Evolutionary conservation across 2,888 invertebrate genomes (phyloP).

Genomic region (Eristalinus aeneus): DNA sequence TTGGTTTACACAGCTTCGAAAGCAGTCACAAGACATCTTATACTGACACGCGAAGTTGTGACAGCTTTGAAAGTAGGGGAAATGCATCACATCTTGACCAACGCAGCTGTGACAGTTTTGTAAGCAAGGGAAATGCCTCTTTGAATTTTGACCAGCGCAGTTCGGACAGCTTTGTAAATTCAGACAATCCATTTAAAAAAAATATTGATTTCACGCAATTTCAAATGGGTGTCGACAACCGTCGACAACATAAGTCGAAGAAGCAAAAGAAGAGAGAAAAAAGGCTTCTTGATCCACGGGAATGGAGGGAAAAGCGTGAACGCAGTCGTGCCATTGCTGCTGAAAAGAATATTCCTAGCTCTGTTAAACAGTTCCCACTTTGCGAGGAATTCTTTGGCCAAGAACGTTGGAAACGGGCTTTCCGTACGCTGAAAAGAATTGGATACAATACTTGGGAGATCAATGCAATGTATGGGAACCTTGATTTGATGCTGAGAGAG

Average conservation of each 20-base stretch:
- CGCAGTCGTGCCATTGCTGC: background rate
- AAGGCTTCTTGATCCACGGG: too few relatives aligned
- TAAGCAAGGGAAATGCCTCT: background rate
- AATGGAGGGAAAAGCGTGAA: too few relatives aligned
- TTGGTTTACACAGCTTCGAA: too few relatives aligned
- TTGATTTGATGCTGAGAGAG: background rate
- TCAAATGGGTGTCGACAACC: background rate
- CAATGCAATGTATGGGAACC: constrained; percentile 19
- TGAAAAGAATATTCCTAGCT: background rate
- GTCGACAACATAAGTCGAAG: background rate
- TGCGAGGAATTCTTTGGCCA: constrained; percentile 4
- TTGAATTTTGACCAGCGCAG: background rate
- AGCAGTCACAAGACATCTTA: too few relatives aligned
- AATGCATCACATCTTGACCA: too few relatives aligned
- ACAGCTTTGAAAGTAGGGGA: too few relatives aligned
- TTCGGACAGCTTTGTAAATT: background rate
- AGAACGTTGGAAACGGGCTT: background rate
- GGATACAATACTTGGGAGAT: constrained; percentile 36
- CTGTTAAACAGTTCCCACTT: background rate
- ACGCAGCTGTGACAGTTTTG: too few relatives aligned
- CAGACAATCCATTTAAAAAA: background rate
- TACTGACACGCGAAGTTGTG: too few relatives aligned
- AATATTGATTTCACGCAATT: background rate
- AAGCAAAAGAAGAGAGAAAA: background rate
- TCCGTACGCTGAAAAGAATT: background rate